Base-by-base conservation (phyloP, 1,140 invertebrate genomes). In the Drosophila lowei region DNA sequence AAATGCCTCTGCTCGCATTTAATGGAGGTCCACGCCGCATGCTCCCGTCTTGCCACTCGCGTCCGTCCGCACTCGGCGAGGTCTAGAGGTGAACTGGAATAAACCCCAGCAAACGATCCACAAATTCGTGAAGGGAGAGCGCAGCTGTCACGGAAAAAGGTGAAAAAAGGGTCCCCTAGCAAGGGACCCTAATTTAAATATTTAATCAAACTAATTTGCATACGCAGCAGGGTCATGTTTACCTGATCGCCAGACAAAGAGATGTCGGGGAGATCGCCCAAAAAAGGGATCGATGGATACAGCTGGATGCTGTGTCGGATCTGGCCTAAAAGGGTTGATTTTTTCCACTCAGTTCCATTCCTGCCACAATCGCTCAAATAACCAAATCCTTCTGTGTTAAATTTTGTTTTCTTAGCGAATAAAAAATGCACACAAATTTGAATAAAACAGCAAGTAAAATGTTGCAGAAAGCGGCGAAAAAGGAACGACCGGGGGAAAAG, bases 341-440 rank as follows among this genome's bases (percentile, higher is more conserved):
- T 1, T 41, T 34, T 18, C 18, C n/a, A n/a, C n/a, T n/a, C n/a
- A n/a, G 8, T 16, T 47, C 23, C 58, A 30, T 30, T 42, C 34
- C 3, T 5, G 34, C 34, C 34, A 30, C 34, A 38, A 38, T 38
- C 34, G 34, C 34, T 38, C 30, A 60, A 63, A 62, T 47, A 74
- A 70, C 34, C 34, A 83, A 77, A 68, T 72, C 48, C 42, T 56
- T 46, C 48, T 66, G 54, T 41, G 74, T 74, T 66, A 64, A 80
- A 78, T 88, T 68, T 71, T 77, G 81, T 76, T 86, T 86, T 78
- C 62, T 62, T 72, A 64, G 53, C 53, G 68, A 79, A 83, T 86
- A 88, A 88, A 88, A 88, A 83, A 88, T 88, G 63, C 74, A 86
- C 71, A 67, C 74, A 86, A 86, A 86, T 86, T 86, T 86, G 83